These are phyloP conservation scores for Choristoneura rosaceana DNA, from an alignment of 2,888 invertebrate genomes.

Conservation along the genomic window DNA sequence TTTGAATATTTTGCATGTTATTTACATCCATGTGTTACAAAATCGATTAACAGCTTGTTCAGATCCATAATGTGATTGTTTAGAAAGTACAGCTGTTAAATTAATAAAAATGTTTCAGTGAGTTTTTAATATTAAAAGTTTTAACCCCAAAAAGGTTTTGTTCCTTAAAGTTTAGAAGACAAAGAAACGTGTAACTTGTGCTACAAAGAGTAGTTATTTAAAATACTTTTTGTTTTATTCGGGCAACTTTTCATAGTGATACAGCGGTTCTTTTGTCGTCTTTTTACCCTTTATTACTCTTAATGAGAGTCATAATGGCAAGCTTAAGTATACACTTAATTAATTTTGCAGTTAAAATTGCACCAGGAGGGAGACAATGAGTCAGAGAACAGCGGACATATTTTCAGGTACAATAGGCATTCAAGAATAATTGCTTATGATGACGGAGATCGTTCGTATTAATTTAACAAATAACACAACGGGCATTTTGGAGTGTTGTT, in stretches of 20 bases:
- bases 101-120: background rate
- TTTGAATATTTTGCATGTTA: constrained; percentile 29
- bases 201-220: background rate
- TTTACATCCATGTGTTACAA: constrained; percentile 4
- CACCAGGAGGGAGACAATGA: constrained; percentile 18
- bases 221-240: background rate
- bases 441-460: constrained; percentile 3
- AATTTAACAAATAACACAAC: background rate
- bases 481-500: background rate
- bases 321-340: constrained; percentile 37
- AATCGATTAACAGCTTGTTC: constrained; percentile 13
- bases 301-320: constrained; percentile 38
- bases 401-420: constrained; percentile 29
- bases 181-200: background rate
- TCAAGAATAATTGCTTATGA: constrained; percentile 16
- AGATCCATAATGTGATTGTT: constrained; percentile 1
- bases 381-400: constrained; percentile 16
- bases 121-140: too few relatives aligned
- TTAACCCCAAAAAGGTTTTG: background rate
- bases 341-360: constrained; percentile 33
- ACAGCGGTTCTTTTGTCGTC: constrained; percentile 21
- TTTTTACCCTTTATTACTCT: constrained; percentile 29
- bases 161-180: background rate
- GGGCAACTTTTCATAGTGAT: constrained; percentile 3
- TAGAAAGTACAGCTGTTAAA: background rate